A percentile compares a stretch with the other conserved stretches of the same genome.
phyloP scores from a whole-genome alignment of 2,113 vertebrate species.

The Mystacornis crossleyi region DNA sequence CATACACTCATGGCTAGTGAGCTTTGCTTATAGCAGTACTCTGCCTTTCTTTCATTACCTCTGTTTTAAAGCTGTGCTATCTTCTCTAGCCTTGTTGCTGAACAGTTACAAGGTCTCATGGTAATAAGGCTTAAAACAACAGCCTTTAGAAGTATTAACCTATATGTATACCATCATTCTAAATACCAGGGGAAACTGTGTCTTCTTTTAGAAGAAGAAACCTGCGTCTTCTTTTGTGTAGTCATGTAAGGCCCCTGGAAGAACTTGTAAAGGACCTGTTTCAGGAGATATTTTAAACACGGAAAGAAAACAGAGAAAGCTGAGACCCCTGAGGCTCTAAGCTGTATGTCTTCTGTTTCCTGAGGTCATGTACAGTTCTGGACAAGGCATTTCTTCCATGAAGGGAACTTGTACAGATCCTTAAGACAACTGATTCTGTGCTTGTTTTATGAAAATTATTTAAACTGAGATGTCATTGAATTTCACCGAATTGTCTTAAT shows the following conservation, averaged over 20 bases:
- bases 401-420: background rate
- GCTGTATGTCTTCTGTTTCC: background rate
- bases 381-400: background rate
- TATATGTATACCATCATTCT: background rate
- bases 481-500: background rate
- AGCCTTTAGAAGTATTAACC: background rate
- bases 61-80: background rate
- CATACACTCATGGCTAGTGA: background rate
- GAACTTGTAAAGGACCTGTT: background rate
- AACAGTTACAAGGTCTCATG: background rate
- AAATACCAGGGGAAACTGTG: background rate
- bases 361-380: background rate
- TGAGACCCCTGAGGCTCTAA: background rate
- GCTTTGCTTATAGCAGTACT: background rate
- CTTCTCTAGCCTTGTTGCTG: background rate
- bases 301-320: background rate
- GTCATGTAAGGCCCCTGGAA: background rate
- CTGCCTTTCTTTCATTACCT: background rate
- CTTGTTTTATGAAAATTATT: background rate
- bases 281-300: background rate
- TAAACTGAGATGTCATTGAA: background rate
- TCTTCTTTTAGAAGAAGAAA: background rate
- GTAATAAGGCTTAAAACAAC: background rate
- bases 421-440: background rate
- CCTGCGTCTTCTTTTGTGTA: background rate